Evolutionary conservation across 1,140 invertebrate species (phyloP).

Genomic region (Cotesia typhae): DNA sequence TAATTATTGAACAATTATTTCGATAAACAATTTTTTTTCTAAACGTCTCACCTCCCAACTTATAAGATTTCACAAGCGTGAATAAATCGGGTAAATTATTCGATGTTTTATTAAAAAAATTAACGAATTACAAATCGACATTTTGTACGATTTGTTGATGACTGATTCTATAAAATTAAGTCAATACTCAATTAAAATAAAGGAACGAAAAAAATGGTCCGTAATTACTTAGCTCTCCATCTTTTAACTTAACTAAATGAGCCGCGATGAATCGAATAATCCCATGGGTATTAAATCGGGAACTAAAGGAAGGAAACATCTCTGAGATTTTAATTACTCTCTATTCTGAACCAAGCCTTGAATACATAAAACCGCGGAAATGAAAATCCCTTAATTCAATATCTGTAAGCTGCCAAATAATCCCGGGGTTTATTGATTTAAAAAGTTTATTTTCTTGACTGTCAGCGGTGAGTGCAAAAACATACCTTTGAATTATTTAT

Average conservation of each 20-base stretch:
- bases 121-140: too few species aligned
- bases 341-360: background rate
- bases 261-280: slow-evolving; percentile 36
- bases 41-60: too few species aligned
- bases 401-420: slow-evolving; percentile 4
- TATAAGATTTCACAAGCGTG: too few species aligned
- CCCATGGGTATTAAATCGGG: slow-evolving; percentile 17
- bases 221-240: background rate
- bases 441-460: background rate
- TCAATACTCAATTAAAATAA: background rate
- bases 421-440: background rate
- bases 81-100: too few species aligned
- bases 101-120: too few species aligned
- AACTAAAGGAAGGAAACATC: slow-evolving; percentile 18
- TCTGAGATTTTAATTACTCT: slow-evolving; percentile 37
- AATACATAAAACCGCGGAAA: slow-evolving; percentile 25
- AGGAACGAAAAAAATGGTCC: background rate
- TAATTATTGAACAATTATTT: too few species aligned
- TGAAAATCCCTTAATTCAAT: slow-evolving; percentile 8
- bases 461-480: background rate
- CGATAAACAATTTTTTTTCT: too few species aligned
- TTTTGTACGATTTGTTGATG: too few species aligned
- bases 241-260: slow-evolving; percentile 27
- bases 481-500: too few species aligned
- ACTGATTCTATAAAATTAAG: too few species aligned